A percentile compares a stretch with the other conserved stretches of the same genome.
phyloP scores from a whole-genome alignment of 2,113 vertebrate species.

The Myodes glareolus region DNA sequence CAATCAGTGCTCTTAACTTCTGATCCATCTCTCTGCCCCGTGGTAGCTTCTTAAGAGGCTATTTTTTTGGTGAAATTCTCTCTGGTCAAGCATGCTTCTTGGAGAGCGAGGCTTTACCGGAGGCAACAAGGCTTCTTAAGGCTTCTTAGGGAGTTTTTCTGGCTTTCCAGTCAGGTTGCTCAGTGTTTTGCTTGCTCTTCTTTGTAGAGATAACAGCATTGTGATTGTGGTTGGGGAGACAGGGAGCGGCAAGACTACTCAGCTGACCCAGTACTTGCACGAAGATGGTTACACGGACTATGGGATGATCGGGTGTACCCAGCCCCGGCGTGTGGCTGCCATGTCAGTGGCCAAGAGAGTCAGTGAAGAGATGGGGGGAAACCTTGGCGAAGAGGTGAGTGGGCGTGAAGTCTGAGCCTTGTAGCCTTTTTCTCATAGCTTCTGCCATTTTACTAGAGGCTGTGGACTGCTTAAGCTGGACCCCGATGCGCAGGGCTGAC shows the following conservation, averaged over 20 bases:
- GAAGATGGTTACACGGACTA: slow-evolving; percentile 98
- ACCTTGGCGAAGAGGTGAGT: slow-evolving; percentile 96
- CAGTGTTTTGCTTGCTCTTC: neutral
- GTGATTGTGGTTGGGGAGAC: slow-evolving; percentile 99
- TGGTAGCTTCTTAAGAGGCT: neutral
- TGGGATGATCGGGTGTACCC: slow-evolving; percentile 98
- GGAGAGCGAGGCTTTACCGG: neutral
- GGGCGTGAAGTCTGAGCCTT: rapidly evolving
- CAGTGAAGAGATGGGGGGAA: slow-evolving; percentile 96
- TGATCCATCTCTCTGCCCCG: no score
- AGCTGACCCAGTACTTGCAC: slow-evolving; percentile 98
- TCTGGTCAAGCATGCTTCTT: neutral
- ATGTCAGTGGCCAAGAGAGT: slow-evolving; percentile 99
- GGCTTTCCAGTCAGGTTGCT: neutral
- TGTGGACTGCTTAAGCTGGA: neutral
- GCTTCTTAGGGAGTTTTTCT: neutral
- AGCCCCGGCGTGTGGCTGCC: slow-evolving; percentile 96
- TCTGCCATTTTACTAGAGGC: neutral
- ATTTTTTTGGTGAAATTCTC: neutral
- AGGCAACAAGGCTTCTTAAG: neutral
- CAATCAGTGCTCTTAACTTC: no score
- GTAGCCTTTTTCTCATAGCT: neutral
- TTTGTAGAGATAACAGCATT: slow-evolving; percentile 96
- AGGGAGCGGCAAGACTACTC: slow-evolving; percentile 98
- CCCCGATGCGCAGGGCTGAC: rapidly evolving